Conservation (phyloP, 2,113 vertebrate genomes). For the Fregata magnificens region DNA sequence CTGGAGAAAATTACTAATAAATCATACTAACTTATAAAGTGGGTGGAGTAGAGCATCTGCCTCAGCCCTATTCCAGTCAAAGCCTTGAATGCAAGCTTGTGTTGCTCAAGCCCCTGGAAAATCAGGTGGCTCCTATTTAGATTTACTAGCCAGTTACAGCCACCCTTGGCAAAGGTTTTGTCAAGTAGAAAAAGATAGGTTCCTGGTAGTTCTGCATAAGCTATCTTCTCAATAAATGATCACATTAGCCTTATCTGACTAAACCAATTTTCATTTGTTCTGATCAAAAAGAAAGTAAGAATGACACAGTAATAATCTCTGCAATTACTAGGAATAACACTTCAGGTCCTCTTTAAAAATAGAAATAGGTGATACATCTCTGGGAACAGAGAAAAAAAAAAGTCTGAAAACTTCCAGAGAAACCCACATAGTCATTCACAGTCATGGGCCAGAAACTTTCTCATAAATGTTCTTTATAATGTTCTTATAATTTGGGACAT, state of each 20-base stretch:
- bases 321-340: neutral
- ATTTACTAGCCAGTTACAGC: neutral
- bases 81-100: neutral
- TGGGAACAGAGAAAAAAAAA: neutral
- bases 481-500: neutral
- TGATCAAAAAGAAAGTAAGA: neutral
- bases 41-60: neutral
- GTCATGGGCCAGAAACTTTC: neutral
- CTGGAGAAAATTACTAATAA: neutral
- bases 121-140: neutral
- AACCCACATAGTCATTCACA: neutral
- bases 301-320: neutral
- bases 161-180: neutral
- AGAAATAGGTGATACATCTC: neutral
- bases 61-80: neutral
- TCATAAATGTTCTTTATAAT: constrained; percentile 12
- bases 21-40: neutral
- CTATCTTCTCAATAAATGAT: neutral
- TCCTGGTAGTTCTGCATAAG: neutral
- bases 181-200: neutral
- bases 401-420: neutral
- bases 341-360: neutral
- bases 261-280: neutral
- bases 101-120: neutral
- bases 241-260: neutral